Evolutionary conservation across 2,113 vertebrate species (phyloP).

Genomic region (Osmerus eperlanus): DNA sequence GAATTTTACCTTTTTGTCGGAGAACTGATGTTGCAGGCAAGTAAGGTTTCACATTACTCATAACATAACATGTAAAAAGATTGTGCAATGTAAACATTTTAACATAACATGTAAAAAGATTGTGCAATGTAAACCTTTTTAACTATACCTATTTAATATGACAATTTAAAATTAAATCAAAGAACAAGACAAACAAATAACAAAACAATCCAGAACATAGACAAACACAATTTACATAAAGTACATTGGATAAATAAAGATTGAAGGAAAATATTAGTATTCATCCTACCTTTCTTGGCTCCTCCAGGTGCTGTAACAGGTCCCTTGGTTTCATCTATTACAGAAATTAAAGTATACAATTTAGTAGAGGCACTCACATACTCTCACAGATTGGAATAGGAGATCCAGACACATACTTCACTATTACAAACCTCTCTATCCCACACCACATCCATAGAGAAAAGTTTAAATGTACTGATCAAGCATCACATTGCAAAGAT

Average conservation of each 20-base stretch:
- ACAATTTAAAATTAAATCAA: background rate
- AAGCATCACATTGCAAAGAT: too few species aligned
- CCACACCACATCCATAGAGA: too few species aligned
- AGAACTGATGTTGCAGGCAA: constrained; percentile 68
- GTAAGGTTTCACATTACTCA: constrained; percentile 72
- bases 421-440: too few species aligned
- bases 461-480: too few species aligned
- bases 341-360: constrained; percentile 39
- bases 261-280: constrained; percentile 5
- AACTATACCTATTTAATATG: background rate
- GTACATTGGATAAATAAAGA: constrained; percentile 18
- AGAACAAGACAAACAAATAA: constrained; percentile 24
- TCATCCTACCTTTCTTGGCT: constrained; percentile 79
- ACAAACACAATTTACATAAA: constrained; percentile 8
- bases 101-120: constrained; percentile 18
- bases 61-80: constrained; percentile 29
- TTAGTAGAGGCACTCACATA: constrained; percentile 5
- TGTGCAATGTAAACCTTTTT: background rate
- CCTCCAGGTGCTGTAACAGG: constrained; percentile 83
- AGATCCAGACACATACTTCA: background rate
- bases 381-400: background rate
- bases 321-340: constrained; percentile 72
- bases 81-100: constrained; percentile 41
- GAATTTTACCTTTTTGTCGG: constrained; percentile 70
- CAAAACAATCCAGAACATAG: background rate